Evolutionary conservation across 2,113 vertebrate genomes (phyloP).

Genomic region (Epinephelus cyanopodus): DNA sequence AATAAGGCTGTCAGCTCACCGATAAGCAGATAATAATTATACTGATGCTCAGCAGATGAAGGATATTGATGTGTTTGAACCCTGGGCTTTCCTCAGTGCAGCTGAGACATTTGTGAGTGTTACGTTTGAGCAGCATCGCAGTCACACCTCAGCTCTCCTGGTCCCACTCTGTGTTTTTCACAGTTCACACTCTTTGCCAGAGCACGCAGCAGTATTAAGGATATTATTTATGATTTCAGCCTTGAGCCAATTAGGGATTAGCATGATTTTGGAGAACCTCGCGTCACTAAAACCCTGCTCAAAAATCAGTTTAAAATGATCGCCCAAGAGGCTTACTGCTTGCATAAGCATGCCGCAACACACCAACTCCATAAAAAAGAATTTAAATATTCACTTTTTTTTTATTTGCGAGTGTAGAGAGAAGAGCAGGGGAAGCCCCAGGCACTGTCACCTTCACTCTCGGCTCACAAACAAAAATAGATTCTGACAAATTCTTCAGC

Average conservation of each 20-base stretch:
- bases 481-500: not conserved
- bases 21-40: no score
- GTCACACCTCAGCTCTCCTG: not conserved
- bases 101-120: no score
- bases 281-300: not conserved
- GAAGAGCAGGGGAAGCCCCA: not conserved
- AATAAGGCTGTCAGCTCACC: no score
- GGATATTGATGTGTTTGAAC: no score
- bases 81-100: no score
- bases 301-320: not conserved
- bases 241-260: not conserved
- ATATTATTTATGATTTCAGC: constrained; percentile 6
- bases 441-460: constrained; percentile 26
- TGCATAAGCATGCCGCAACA: not conserved
- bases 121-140: not conserved
- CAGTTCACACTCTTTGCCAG: not conserved
- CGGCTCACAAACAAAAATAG: constrained; percentile 11
- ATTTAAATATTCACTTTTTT: not conserved
- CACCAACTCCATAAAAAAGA: not conserved
- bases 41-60: no score
- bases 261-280: not conserved
- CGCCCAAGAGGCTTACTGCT: not conserved
- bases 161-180: not conserved
- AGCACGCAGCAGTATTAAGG: not conserved
- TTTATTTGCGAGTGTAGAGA: constrained; percentile 3